Conservation (phyloP, 2,797 vertebrate genomes). For the Acanthiza pusilla region DNA sequence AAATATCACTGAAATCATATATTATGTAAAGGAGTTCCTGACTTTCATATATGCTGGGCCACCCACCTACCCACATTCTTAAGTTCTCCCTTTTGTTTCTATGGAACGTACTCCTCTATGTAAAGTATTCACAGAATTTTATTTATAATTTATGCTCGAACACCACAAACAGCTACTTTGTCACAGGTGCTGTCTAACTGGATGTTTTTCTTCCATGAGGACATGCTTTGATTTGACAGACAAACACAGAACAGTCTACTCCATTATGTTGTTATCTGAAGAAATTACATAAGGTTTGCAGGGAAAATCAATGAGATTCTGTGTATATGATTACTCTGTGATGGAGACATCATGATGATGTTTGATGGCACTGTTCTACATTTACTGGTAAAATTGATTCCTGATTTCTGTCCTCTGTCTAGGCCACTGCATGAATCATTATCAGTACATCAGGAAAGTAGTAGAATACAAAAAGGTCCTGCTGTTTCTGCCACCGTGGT, state of each 20-base stretch:
- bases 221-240: neutral
- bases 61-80: neutral
- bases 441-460: neutral
- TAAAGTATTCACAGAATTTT: neutral
- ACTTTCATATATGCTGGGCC: neutral
- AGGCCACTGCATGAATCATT: neutral
- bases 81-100: neutral
- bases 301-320: neutral
- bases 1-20: neutral
- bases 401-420: neutral
- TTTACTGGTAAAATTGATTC: neutral
- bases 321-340: neutral
- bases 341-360: neutral
- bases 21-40: neutral
- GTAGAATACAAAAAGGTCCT: neutral
- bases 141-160: neutral
- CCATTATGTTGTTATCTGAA: neutral
- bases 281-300: neutral
- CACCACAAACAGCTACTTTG: neutral
- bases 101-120: neutral
- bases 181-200: neutral
- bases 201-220: neutral
- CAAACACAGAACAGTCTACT: neutral
- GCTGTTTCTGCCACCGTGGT: neutral
- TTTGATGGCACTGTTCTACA: neutral